Evolutionary conservation across 2,888 invertebrate genomes (phyloP), one percentile per base, ranked within the genome.

Genomic region (Frankliniella intonsa): DNA sequence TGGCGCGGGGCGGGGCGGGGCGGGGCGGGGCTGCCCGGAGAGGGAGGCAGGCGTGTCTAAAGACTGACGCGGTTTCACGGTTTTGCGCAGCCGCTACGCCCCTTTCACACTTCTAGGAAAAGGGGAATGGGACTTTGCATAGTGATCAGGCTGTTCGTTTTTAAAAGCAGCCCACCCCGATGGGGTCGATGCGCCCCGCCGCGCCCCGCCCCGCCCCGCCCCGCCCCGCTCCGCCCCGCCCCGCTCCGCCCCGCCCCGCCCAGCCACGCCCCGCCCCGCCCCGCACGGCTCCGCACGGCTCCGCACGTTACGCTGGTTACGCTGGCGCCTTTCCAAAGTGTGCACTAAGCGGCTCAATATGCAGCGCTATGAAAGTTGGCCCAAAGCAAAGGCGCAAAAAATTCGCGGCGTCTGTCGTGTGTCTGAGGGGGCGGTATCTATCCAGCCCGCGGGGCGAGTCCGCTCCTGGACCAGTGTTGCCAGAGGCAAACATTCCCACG

Each of bases 351-450:
- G 19, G 55, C 55, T 19, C 55, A 55, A 55, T 55, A 55, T 55
- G 55, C 55, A 19, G 55, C 55, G 14, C 55, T 55, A 55, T 55
- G 55, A 55, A 55, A 55, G 55, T 55, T 55, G 55, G 55, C 55
- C 14, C 9, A 55, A 55, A 38, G 3, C 38, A 12, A 55, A 55
- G 55, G 17, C 38, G 38, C 55, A 12, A 55, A 55, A 55, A 55
- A 11, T 55, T 25, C 49, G 79, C 80, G 80, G 55, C 82, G 80
- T 80, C 80, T 81, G 82, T 76, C 79, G 82, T 81, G 83, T 81
- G 81, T 82, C 83, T 84, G 83, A 84, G 38, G 55, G 55, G 55
- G 14, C 55, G 38, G 38, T 38, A 38, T 83, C 83, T 38, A 38
- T 83, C 83, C 84, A 84, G 62, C 65, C 50, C 51, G 65, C 62